phyloP scores from a whole-genome alignment of 2,797 vertebrate species.

The Chelidonichthys spinosus region DNA sequence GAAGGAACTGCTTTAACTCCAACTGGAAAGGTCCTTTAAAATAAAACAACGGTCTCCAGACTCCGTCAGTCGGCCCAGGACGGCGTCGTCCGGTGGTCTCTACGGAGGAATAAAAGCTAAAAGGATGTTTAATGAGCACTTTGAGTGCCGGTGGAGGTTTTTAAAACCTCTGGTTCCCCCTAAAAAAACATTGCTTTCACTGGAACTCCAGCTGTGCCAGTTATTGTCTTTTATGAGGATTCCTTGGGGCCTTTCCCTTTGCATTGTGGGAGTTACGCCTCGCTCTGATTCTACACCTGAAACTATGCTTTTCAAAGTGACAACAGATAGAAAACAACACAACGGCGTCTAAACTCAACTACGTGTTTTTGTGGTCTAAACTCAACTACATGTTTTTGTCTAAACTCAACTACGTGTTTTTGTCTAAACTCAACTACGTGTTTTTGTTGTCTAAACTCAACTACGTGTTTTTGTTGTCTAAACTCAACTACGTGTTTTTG shows the following conservation, averaged over 20 bases:
- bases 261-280: neutral
- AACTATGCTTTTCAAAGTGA: too few relatives aligned
- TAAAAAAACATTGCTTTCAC: neutral
- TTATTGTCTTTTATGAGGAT: neutral
- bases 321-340: too few relatives aligned
- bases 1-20: slow-evolving; percentile 1
- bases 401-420: too few relatives aligned
- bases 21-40: slow-evolving; percentile 10
- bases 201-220: neutral
- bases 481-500: too few relatives aligned
- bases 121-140: slow-evolving; percentile 25
- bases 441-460: too few relatives aligned
- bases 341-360: too few relatives aligned
- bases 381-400: too few relatives aligned
- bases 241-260: neutral
- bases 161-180: too few relatives aligned
- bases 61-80: slow-evolving; percentile 13
- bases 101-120: slow-evolving; percentile 5
- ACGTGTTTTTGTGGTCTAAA: too few relatives aligned
- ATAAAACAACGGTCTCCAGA: neutral
- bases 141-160: neutral
- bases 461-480: too few relatives aligned
- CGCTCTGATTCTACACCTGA: too few relatives aligned
- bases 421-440: too few relatives aligned
- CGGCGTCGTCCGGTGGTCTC: neutral